Base-by-base conservation (phyloP, 2,797 vertebrate genomes). In the Scomberomorus guttatus region DNA sequence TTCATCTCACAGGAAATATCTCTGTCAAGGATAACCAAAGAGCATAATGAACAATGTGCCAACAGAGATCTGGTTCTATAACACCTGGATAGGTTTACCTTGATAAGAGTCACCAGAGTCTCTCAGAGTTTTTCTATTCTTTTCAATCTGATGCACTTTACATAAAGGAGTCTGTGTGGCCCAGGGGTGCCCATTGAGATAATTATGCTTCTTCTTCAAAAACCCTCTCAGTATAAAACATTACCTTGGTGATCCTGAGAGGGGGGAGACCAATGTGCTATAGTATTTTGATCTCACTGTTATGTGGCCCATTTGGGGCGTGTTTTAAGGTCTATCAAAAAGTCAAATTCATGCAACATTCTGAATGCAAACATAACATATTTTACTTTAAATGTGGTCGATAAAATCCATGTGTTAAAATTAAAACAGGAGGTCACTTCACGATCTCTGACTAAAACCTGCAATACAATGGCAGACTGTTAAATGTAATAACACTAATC, bases 1-100 rank as follows among this genome's bases (percentile, higher is more conserved):
- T 55, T 84, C 72, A 51, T 54, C 69, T 75, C 60, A 87, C 76
- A 82, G 72, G 72, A 90, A 89, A 72, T 54, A 65, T 85, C 77
- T 67, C 32, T 18, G 70, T 84, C 71, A 72, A 52, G 66, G 66
- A 71, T 69, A 59, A 82, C 77, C 71, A 61, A 54, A 64, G 81
- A 81, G 66, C 71, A 80, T 54, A 85, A 72, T 69, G 83, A 86
- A 80, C 81, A 89, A 85, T 58, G 82, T 83, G 72, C 69, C 76
- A 88, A 71, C 78, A 80, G 65, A 83, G 85, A 79, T 76, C 75
- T 69, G 56, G 55, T 81, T 86, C 83, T 84, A 62, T 51, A 74
- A 85, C 74, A 89, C 72, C 75, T 86, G 90, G 82, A 64, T 89
- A 86, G 78, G 66, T 92, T 93, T 91, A 91, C 89, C 75, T 75